phyloP scores from a whole-genome alignment of 2,113 vertebrate genomes.

The Erpornis zantholeuca region DNA sequence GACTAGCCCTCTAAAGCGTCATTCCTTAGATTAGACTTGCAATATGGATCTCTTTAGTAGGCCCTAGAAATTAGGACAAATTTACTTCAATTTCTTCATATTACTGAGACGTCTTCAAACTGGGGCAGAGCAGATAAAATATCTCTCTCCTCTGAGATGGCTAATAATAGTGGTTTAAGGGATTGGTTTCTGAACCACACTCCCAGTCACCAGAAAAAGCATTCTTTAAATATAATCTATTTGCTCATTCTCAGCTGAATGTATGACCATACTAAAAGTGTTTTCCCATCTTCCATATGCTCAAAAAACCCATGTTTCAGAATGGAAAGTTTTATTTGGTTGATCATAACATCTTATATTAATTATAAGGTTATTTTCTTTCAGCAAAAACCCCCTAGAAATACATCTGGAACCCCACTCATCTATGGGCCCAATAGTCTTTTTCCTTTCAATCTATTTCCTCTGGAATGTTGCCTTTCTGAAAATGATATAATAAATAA shows the following conservation, averaged over 20 bases:
- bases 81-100: neutral
- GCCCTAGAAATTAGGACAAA: constrained; percentile 40
- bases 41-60: neutral
- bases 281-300: neutral
- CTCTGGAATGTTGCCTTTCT: neutral
- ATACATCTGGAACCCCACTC: neutral
- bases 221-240: neutral
- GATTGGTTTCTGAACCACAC: neutral
- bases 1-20: neutral
- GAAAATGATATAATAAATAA: neutral
- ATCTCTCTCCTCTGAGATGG: constrained; percentile 29
- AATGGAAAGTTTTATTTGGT: neutral
- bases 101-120: constrained; percentile 38
- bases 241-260: constrained; percentile 1
- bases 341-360: neutral
- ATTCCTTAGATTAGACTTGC: neutral
- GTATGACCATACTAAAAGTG: neutral
- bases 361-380: neutral
- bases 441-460: neutral
- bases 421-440: neutral
- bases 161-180: constrained; percentile 43
- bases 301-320: neutral
- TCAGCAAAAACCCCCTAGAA: neutral
- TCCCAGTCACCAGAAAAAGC: neutral
- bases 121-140: constrained; percentile 45